These are phyloP conservation scores for Volucella inflata DNA, from an alignment of 2,888 invertebrate species.

Conservation along the genomic window DNA sequence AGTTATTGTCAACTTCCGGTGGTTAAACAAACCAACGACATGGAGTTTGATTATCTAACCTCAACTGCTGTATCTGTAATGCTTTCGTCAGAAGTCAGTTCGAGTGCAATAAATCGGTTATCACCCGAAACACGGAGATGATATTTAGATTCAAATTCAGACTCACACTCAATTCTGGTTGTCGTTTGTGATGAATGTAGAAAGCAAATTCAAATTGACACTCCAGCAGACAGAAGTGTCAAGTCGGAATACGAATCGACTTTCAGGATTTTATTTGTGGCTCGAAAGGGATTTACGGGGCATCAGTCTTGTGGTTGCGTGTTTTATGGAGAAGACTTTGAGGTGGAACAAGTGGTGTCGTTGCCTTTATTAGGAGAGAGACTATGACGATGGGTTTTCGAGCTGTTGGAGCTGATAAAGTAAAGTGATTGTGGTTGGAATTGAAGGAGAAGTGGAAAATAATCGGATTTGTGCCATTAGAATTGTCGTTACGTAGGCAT, in stretches of 20 bases:
- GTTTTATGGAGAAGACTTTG: slow-evolving; percentile 54
- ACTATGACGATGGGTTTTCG: slow-evolving; percentile 20
- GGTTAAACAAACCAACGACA: background rate
- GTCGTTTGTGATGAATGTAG: slow-evolving; percentile 19
- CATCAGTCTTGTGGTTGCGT: slow-evolving; percentile 30
- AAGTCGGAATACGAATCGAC: slow-evolving; percentile 12
- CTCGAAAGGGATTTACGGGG: slow-evolving; percentile 21
- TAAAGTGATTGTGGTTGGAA: slow-evolving; percentile 28
- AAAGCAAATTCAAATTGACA: slow-evolving; percentile 38
- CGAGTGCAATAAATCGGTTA: slow-evolving; percentile 19
- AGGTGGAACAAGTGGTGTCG: slow-evolving; percentile 60
- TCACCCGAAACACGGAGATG: background rate
- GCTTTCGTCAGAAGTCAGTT: slow-evolving; percentile 35
- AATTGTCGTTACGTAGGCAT: slow-evolving; percentile 12
- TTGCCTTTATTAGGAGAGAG: slow-evolving; percentile 60
- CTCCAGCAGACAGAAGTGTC: slow-evolving; percentile 29
- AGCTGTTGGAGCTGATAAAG: slow-evolving; percentile 37
- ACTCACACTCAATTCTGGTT: background rate
- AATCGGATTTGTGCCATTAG: slow-evolving; percentile 68
- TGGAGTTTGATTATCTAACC: slow-evolving; percentile 12
- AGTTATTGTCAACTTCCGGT: slow-evolving; percentile 20
- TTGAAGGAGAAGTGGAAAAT: slow-evolving; percentile 44
- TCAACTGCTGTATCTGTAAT: slow-evolving; percentile 4
- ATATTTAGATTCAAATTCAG: slow-evolving; percentile 40
- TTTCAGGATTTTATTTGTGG: slow-evolving; percentile 30